A percentile compares a stretch with the other conserved stretches of the same genome.
Evolutionary conservation across 2,797 vertebrate species (phyloP).

Genomic region (Moxostoma hubbsi): DNA sequence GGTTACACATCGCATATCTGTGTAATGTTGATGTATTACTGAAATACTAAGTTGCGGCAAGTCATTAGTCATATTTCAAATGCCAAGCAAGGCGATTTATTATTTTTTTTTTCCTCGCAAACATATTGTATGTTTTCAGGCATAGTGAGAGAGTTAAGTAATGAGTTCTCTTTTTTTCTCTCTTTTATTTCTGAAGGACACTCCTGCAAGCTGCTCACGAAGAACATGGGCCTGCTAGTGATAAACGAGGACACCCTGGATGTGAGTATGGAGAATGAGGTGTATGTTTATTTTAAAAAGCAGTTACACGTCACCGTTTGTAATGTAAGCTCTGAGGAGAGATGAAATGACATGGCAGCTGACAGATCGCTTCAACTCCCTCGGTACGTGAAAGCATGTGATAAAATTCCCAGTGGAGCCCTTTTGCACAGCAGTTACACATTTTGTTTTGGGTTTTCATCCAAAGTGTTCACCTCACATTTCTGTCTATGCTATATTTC

Average conservation of each 20-base stretch:
- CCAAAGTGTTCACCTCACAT: not conserved
- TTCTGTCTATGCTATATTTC: conserved; percentile 1
- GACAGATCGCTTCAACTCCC: conserved; percentile 9
- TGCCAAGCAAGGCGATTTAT: not conserved
- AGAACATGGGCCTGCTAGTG: conserved; percentile 97
- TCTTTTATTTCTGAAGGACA: conserved; percentile 80
- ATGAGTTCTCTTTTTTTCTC: conserved; percentile 24
- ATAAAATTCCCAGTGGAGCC: conserved; percentile 27
- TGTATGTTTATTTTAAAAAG: conserved; percentile 41
- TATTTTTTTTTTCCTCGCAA: conserved; percentile 14
- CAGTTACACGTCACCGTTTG: conserved; percentile 32
- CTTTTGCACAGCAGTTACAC: conserved; percentile 21
- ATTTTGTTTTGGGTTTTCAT: conserved; percentile 18
- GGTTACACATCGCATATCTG: conserved; percentile 22
- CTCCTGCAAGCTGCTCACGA: conserved; percentile 94
- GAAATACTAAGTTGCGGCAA: not conserved
- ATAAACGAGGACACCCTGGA: conserved; percentile 97
- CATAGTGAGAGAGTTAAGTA: conserved; percentile 27
- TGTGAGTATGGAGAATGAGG: conserved; percentile 80
- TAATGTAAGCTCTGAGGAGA: conserved; percentile 28
- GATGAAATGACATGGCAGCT: conserved; percentile 37
- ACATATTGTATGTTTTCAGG: conserved; percentile 21
- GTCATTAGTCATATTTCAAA: conserved; percentile 20
- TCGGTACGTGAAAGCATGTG: conserved; percentile 17
- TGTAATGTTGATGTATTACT: conserved; percentile 25